Evolutionary conservation across 2,888 invertebrate species (phyloP), one percentile per base, ranked within the genome.

Genomic region (Diloba caeruleocephala): DNA sequence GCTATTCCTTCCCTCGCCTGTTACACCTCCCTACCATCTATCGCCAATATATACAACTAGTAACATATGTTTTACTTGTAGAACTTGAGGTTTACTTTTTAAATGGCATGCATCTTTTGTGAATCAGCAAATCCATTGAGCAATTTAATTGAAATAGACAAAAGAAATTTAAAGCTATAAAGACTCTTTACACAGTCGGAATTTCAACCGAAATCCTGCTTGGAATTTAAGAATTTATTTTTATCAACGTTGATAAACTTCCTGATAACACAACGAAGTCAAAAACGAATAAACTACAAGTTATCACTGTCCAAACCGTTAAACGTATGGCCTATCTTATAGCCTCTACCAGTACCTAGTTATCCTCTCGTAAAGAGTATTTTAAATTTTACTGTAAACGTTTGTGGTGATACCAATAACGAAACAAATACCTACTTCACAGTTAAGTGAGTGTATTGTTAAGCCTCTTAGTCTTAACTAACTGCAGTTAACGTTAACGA

Each of bases 401-500:
- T 41, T 68, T 64, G 71, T 68, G 57, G 46, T 53, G 68, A 62
- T 71, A 71, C n/a, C n/a, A n/a, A n/a, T 70, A 78, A 79, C 70
- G 73, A 79, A 84, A 81, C 71, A 80, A 82, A 83, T 85, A 77
- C n/a, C n/a, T n/a, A n/a, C 72, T 77, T 77, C 72, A 79, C 79
- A 76, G 80, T 81, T 81, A 82, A 85, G 79, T 82, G 78, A 76
- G 70, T 79, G 78, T 78, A 82, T 82, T 81, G 81, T 85, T 82
- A 79, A 79, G 76, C 70, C 76, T 74, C 64, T 81, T n/a, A n/a
- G n/a, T n/a, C n/a, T n/a, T n/a, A 81, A 84, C 82, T 69, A 79
- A 79, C n/a, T n/a, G 77, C 80, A 84, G 87, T 88, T 86, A 87
- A 79, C 73, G 76, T 84, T 87, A 87, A 88, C 86, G 75, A 89